These are phyloP conservation scores for Glossophaga mutica DNA, from an alignment of 2,797 vertebrate species.

Conservation along the genomic window DNA sequence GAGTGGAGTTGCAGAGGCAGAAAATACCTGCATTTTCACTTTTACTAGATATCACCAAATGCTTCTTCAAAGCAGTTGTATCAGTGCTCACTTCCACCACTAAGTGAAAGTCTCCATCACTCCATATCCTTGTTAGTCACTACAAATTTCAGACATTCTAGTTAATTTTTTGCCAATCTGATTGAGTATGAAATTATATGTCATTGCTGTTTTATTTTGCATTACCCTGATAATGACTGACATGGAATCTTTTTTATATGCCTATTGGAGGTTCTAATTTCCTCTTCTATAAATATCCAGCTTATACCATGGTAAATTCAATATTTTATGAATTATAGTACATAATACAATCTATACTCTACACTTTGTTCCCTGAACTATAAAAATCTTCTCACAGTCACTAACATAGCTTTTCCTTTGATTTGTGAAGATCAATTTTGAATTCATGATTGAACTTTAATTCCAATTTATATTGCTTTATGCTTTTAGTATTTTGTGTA, in stretches of 20 bases:
- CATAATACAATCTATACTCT: not conserved
- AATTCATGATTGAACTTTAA: not conserved
- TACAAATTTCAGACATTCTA: not conserved
- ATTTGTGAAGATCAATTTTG: not conserved
- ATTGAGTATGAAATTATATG: not conserved
- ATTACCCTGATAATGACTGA: not conserved
- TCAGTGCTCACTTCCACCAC: too few species aligned
- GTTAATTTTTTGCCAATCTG: not conserved
- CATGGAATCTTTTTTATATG: not conserved
- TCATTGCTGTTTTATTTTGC: not conserved
- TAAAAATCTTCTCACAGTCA: not conserved
- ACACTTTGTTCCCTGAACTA: not conserved
- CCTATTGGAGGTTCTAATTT: not conserved
- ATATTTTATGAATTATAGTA: not conserved
- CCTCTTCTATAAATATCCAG: not conserved
- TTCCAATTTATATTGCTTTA: not conserved
- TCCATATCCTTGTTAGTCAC: not conserved
- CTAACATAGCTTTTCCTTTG: not conserved
- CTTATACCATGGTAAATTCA: not conserved
- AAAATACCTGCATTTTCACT: not conserved
- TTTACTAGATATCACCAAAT: not conserved
- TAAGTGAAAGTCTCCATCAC: not conserved
- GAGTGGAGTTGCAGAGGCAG: fast-evolving
- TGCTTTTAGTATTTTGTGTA: not conserved
- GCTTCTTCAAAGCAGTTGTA: not conserved